Conservation (phyloP, 92 coral and sea anemone genomes). For the Zoanthus sansibaricus region DNA sequence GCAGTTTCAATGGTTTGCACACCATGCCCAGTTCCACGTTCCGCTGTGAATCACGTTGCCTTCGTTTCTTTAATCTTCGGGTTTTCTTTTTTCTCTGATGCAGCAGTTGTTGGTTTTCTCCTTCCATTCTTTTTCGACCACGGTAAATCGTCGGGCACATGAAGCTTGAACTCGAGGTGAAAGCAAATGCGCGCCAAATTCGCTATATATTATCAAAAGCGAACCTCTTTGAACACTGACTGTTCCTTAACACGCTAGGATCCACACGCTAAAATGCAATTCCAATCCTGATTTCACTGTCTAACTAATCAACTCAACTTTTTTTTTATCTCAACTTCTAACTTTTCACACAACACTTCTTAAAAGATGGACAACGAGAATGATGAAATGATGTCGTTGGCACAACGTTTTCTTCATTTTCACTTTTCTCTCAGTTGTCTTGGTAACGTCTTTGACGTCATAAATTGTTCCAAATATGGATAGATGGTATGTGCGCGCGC, state of each 20-base stretch:
- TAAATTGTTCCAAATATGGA: neutral
- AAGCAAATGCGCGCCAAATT: conserved; percentile 34
- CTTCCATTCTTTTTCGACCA: conserved; percentile 39
- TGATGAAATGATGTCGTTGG: conserved; percentile 10
- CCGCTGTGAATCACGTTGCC: conserved; percentile 40
- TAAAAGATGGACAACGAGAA: neutral
- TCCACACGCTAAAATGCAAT: neutral
- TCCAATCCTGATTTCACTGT: neutral
- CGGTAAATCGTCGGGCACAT: conserved; percentile 34
- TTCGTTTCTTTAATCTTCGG: conserved; percentile 79
- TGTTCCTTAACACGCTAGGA: neutral
- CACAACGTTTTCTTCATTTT: conserved; percentile 22
- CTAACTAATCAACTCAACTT: neutral
- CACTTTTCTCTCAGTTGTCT: neutral
- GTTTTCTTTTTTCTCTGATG: conserved; percentile 67
- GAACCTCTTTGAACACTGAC: neutral
- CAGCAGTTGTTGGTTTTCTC: conserved; percentile 27
- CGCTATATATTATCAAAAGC: neutral
- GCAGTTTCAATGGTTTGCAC: conserved; percentile 60
- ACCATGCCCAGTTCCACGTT: conserved; percentile 36
- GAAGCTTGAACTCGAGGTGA: neutral
- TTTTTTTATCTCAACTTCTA: neutral
- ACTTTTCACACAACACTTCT: neutral
- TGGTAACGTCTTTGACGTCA: conserved; percentile 39
- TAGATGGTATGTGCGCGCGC: neutral